These are phyloP conservation scores for Caenorhabditis sp. DNA, from an alignment of 2,888 invertebrate genomes.

Conservation along the genomic window DNA sequence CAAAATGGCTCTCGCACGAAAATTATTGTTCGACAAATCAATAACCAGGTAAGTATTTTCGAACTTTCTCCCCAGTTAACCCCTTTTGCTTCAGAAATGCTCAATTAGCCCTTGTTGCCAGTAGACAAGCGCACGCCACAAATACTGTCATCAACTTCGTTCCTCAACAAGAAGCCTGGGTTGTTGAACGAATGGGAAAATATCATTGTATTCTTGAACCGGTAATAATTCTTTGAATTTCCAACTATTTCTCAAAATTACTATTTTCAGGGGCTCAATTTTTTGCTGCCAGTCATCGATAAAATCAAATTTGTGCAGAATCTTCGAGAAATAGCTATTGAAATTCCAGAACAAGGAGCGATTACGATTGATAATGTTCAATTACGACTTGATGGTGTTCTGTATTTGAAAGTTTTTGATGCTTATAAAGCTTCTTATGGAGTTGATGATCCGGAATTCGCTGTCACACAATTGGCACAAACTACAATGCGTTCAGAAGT, in stretches of 20 bases:
- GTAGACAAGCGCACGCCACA: slow-evolving; percentile 75
- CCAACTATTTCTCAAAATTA: too few species aligned
- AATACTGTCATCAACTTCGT: slow-evolving; percentile 96
- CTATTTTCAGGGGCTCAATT: slow-evolving; percentile 80
- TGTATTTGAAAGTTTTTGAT: slow-evolving; percentile 90
- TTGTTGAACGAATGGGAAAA: slow-evolving; percentile 97
- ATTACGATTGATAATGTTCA: slow-evolving; percentile 98
- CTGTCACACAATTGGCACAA: slow-evolving; percentile 96
- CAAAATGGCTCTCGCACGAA: slow-evolving; percentile 28
- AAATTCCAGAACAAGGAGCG: slow-evolving; percentile 92
- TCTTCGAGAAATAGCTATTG: slow-evolving; percentile 97
- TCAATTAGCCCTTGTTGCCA: slow-evolving; percentile 16
- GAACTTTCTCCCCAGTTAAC: neutral
- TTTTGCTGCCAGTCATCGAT: slow-evolving; percentile 89
- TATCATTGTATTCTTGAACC: slow-evolving; percentile 91
- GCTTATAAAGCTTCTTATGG: slow-evolving; percentile 95
- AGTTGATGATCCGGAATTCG: slow-evolving; percentile 98
- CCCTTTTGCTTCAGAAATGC: slow-evolving; percentile 11
- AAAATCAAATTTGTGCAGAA: slow-evolving; percentile 95
- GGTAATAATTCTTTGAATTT: slow-evolving; percentile 67
- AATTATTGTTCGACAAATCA: slow-evolving; percentile 17
- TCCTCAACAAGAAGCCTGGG: slow-evolving; percentile 98
- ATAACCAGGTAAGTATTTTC: slow-evolving; percentile 13
- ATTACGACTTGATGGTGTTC: slow-evolving; percentile 92
- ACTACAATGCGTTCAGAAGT: slow-evolving; percentile 97